Percentiles rank a stretch among this genome's conserved stretches.
These are phyloP conservation scores for Donacobius atricapilla DNA, from an alignment of 2,113 vertebrate species.

Conservation along the genomic window DNA sequence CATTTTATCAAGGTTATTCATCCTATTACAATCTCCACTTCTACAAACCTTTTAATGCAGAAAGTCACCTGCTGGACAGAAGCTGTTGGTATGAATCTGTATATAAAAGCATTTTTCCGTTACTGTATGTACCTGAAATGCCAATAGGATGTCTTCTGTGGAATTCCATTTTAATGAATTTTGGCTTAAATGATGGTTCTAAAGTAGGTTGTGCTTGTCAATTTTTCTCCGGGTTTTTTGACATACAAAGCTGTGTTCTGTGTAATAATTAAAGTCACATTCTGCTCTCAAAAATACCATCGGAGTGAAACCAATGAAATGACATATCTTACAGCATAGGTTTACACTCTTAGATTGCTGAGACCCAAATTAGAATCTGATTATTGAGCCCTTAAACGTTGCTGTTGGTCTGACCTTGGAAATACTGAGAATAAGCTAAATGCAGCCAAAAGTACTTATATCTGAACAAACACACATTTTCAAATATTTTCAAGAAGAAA, in stretches of 20 bases:
- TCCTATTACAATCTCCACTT: slow-evolving; percentile 21
- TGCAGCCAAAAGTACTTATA: background rate
- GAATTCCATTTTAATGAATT: slow-evolving; percentile 21
- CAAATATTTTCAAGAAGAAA: background rate
- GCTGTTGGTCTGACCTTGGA: background rate
- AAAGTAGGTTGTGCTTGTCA: background rate
- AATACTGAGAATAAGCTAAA: background rate
- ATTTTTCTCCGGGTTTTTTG: background rate
- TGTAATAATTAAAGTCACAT: background rate
- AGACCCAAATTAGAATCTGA: background rate
- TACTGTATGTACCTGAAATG: background rate
- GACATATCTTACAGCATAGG: background rate
- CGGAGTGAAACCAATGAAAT: background rate
- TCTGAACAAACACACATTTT: background rate
- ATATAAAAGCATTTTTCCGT: slow-evolving; percentile 32
- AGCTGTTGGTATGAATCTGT: background rate
- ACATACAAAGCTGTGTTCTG: background rate
- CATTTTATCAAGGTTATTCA: slow-evolving; percentile 51
- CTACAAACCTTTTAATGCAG: slow-evolving; percentile 35
- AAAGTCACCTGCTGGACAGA: slow-evolving; percentile 55
- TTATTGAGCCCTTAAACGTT: background rate
- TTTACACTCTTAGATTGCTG: background rate
- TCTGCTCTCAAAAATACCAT: background rate
- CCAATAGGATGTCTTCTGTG: background rate
- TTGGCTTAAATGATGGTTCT: background rate